Evolutionary conservation across 2,888 invertebrate species (phyloP).

Genomic region (Gymnoscelis rufifasciata): DNA sequence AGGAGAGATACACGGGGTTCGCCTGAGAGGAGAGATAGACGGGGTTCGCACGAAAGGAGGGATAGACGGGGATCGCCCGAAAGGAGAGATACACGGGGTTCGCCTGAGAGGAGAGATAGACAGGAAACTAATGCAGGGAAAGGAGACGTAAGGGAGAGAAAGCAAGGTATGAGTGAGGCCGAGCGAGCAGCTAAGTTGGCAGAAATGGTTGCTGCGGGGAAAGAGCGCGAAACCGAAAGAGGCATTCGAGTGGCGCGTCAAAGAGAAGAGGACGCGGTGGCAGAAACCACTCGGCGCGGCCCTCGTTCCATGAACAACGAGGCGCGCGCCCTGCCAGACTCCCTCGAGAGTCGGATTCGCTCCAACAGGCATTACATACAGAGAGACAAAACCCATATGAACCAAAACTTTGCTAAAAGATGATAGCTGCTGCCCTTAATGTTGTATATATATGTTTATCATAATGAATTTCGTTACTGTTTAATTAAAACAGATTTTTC

Average conservation of each 20-base stretch:
- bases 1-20: too few species aligned
- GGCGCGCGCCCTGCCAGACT: conserved; percentile 80
- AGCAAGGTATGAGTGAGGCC: conserved; percentile 43
- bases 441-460: too few species aligned
- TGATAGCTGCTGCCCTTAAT: not conserved
- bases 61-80: too few species aligned
- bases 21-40: too few species aligned
- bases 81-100: too few species aligned
- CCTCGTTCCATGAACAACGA: conserved; percentile 81
- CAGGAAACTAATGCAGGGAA: conserved; percentile 30
- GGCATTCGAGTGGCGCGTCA: conserved; percentile 60
- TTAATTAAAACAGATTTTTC: too few species aligned
- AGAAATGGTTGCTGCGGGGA: conserved; percentile 92
- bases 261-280: conserved; percentile 75
- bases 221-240: conserved; percentile 83
- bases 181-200: conserved; percentile 80
- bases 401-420: conserved; percentile 86
- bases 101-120: conserved; percentile 14
- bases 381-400: conserved; percentile 87
- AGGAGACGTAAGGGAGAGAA: conserved; percentile 19
- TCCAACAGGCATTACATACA: conserved; percentile 95
- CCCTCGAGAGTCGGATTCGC: conserved; percentile 90
- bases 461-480: too few species aligned
- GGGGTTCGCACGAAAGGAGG: too few species aligned
- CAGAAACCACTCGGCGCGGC: conserved; percentile 71